Conservation (phyloP, 2,888 invertebrate species). For the Fragum fragum region DNA sequence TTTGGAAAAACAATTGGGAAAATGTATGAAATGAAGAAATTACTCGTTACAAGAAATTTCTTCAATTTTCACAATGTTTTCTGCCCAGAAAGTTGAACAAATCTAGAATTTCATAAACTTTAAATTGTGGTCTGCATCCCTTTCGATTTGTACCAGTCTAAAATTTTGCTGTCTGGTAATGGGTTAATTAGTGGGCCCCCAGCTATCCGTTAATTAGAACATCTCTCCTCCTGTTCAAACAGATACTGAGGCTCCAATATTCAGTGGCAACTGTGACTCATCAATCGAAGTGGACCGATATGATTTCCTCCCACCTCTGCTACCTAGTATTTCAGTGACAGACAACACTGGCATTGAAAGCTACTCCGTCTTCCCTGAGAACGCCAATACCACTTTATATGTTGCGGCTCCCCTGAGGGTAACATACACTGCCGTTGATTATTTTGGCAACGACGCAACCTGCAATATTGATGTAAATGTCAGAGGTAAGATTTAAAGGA, state of each 20-base stretch:
- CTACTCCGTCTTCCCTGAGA: slow-evolving; percentile 58
- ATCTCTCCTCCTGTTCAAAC: slow-evolving; percentile 21
- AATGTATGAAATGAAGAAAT: no score
- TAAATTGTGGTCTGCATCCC: no score
- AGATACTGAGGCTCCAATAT: slow-evolving; percentile 66
- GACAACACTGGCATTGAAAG: slow-evolving; percentile 70
- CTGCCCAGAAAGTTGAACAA: no score
- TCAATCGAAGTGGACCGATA: slow-evolving; percentile 24
- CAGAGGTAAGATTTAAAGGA: slow-evolving; percentile 72
- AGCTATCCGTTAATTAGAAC: no score
- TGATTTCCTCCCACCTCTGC: slow-evolving; percentile 11
- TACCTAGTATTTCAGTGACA: slow-evolving; percentile 34
- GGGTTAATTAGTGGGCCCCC: no score
- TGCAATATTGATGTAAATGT: slow-evolving; percentile 88
- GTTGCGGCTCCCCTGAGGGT: slow-evolving; percentile 88
- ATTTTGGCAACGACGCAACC: slow-evolving; percentile 98
- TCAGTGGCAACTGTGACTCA: slow-evolving; percentile 1
- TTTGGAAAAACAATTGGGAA: no score
- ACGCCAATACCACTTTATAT: slow-evolving; percentile 57
- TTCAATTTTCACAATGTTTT: no score
- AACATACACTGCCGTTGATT: slow-evolving; percentile 98
- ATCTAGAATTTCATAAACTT: no score
- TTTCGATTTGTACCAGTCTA: no score
- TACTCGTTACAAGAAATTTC: no score
- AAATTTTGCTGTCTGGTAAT: no score